phyloP scores from a whole-genome alignment of 2,113 vertebrate species.

The Neogale vison region DNA sequence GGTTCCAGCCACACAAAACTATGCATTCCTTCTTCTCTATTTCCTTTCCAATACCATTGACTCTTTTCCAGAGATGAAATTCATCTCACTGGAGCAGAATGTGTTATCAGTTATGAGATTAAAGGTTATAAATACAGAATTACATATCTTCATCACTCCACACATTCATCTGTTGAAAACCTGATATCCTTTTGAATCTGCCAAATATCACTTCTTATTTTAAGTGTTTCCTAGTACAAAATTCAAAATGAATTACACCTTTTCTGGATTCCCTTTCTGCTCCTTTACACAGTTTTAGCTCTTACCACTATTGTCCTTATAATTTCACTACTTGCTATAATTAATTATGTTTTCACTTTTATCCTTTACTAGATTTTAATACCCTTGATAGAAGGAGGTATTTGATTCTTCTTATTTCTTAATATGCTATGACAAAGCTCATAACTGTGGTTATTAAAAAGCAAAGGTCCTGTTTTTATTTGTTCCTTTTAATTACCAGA shows the following conservation, averaged over 20 bases:
- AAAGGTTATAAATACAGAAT: slow-evolving; percentile 7
- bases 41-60: not conserved
- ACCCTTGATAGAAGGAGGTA: not conserved
- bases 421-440: not conserved
- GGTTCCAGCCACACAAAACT: not conserved
- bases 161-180: not conserved
- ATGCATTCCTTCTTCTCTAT: not conserved
- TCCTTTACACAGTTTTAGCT: not conserved
- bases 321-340: not conserved
- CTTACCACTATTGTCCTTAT: not conserved
- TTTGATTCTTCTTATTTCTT: not conserved
- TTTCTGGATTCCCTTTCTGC: not conserved
- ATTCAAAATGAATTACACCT: not conserved
- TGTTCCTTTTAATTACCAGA: slow-evolving; percentile 25
- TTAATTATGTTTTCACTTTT: not conserved
- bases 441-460: not conserved
- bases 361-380: not conserved
- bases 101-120: not conserved
- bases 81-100: not conserved
- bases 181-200: not conserved
- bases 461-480: not conserved
- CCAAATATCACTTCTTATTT: not conserved
- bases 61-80: not conserved
- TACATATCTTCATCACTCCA: not conserved
- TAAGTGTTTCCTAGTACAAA: not conserved